Percentiles rank a stretch among this genome's conserved stretches.
Evolutionary conservation across 2,113 vertebrate species (phyloP).

Genomic region (Oryzias celebensis): DNA sequence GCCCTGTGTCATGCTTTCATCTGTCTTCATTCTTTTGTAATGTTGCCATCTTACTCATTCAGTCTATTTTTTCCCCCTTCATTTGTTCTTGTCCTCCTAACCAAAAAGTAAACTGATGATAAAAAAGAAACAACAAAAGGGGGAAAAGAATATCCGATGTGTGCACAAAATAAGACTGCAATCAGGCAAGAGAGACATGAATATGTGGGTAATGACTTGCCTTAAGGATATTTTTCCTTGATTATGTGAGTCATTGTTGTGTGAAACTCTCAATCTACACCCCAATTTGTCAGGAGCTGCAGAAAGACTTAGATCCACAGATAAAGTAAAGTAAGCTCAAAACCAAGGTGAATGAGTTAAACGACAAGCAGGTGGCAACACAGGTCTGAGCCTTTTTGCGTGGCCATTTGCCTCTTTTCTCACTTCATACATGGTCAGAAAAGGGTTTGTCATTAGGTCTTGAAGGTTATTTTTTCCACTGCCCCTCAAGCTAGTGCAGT

Average conservation of each 20-base stretch:
- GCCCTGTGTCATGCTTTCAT: slow-evolving; percentile 19
- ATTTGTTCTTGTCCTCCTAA: neutral
- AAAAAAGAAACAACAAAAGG: too few relatives aligned
- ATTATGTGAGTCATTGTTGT: slow-evolving; percentile 10
- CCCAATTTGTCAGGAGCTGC: slow-evolving; percentile 4
- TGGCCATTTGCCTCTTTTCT: slow-evolving; percentile 5
- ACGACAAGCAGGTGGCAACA: neutral
- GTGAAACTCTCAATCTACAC: slow-evolving; percentile 2
- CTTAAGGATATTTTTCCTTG: slow-evolving; percentile 19
- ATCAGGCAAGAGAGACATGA: slow-evolving; percentile 27
- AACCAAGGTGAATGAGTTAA: slow-evolving; percentile 19
- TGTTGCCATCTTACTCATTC: slow-evolving; percentile 31
- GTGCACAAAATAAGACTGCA: slow-evolving; percentile 10
- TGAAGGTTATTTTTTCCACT: slow-evolving; percentile 53
- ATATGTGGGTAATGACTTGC: slow-evolving; percentile 19
- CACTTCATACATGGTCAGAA: slow-evolving; percentile 14
- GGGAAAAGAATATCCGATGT: neutral
- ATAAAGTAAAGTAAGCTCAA: slow-evolving; percentile 17
- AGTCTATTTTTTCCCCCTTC: slow-evolving; percentile 20
- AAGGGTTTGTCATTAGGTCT: slow-evolving; percentile 56
- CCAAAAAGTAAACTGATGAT: too few relatives aligned
- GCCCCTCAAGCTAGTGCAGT: slow-evolving; percentile 24
- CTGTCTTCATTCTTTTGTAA: slow-evolving; percentile 21
- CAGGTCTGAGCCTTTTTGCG: slow-evolving; percentile 2
- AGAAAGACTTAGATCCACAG: neutral